Evolutionary conservation across 2,113 vertebrate genomes (phyloP).

Genomic region (Actenoides lindsayi): DNA sequence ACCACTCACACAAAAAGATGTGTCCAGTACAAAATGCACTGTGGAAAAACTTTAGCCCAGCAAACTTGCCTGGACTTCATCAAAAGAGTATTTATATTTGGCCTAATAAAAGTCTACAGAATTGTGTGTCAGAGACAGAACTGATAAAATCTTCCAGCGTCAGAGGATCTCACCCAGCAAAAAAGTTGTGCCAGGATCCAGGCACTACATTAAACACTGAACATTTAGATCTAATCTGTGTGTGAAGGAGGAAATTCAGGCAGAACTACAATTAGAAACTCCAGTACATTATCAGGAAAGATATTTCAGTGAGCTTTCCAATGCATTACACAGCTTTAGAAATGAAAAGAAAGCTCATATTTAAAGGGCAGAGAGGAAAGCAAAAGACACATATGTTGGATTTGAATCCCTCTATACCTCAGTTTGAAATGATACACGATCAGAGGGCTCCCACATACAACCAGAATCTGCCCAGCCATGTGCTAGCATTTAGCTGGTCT

Average conservation of each 20-base stretch:
- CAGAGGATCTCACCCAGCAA: background rate
- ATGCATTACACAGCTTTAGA: background rate
- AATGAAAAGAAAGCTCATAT: background rate
- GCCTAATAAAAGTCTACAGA: background rate
- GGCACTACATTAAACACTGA: background rate
- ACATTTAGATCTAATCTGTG: background rate
- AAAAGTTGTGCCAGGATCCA: background rate
- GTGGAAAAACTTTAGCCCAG: background rate
- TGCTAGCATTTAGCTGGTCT: background rate
- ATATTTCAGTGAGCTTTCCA: background rate
- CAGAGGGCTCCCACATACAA: conserved; percentile 9
- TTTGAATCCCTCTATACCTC: background rate
- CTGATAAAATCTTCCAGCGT: background rate
- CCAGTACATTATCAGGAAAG: background rate
- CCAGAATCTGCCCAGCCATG: background rate
- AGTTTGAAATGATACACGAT: background rate
- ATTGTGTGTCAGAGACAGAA: background rate
- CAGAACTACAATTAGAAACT: background rate
- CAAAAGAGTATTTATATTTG: background rate
- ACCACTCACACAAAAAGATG: background rate
- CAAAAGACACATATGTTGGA: background rate
- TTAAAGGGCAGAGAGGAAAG: conserved; percentile 45
- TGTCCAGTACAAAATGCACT: background rate
- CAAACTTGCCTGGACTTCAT: background rate
- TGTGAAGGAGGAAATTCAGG: background rate